Evolutionary conservation across 2,113 vertebrate species (phyloP).

Genomic region (Cinclus mexicanus): DNA sequence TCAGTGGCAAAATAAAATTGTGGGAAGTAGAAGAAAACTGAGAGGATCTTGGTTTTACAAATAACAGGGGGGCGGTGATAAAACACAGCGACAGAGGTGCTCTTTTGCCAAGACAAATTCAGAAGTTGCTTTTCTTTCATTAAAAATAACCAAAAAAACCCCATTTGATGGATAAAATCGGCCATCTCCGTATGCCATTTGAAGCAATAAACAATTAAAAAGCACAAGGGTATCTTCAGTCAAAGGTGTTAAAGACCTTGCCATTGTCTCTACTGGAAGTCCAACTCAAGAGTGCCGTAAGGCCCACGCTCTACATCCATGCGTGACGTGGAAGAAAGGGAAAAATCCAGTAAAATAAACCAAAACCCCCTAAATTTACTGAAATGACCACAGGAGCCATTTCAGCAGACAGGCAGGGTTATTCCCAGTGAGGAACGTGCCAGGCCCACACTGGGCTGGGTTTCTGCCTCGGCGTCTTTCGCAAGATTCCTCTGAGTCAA

Average conservation of each 20-base stretch:
- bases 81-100: accelerated
- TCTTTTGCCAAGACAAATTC: neutral
- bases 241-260: neutral
- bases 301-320: accelerated
- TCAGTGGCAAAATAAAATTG: neutral
- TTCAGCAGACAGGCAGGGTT: neutral
- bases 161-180: neutral
- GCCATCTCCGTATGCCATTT: neutral
- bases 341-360: neutral
- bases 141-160: neutral
- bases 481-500: constrained; percentile 61
- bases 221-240: neutral
- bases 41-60: neutral
- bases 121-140: neutral
- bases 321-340: neutral
- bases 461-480: neutral
- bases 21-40: neutral
- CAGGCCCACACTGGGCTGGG: neutral
- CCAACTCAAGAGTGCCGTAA: accelerated
- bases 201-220: neutral
- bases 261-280: neutral
- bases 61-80: neutral
- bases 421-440: neutral
- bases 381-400: neutral
- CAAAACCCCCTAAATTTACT: neutral